Conservation (phyloP, 1,140 invertebrate species). For the Caenorhabditis latens region DNA sequence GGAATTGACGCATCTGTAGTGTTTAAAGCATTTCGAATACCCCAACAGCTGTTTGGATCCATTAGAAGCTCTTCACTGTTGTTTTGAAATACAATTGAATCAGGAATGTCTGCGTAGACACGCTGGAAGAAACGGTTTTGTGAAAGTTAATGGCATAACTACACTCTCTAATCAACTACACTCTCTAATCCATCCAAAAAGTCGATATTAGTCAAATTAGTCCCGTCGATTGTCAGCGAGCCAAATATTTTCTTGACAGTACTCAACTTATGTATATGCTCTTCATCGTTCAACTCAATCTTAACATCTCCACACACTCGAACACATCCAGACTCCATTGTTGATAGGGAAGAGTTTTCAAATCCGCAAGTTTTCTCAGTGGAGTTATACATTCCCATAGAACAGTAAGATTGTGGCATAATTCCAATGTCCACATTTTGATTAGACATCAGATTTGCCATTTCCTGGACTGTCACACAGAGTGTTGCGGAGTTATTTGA, state of each 20-base stretch:
- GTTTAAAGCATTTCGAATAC: not conserved
- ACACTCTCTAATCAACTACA: not conserved
- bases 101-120: not conserved
- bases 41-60: not conserved
- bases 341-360: not conserved
- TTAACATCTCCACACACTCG: not conserved
- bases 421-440: not conserved
- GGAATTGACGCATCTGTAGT: not conserved
- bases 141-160: not conserved
- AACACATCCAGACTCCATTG: not conserved
- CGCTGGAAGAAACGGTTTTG: not conserved
- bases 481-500: not conserved
- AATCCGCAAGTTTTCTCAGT: not conserved
- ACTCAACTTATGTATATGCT: not conserved
- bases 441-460: not conserved
- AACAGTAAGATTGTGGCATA: not conserved
- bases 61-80: not conserved
- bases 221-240: not conserved
- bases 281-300: not conserved
- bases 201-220: constrained; percentile 17
- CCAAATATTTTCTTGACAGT: not conserved
- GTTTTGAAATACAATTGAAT: not conserved
- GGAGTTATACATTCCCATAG: not conserved
- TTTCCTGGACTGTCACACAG: not conserved
- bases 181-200: not conserved